Evolutionary conservation across 2,797 vertebrate species (phyloP).

Genomic region (Sciurus vulgaris): DNA sequence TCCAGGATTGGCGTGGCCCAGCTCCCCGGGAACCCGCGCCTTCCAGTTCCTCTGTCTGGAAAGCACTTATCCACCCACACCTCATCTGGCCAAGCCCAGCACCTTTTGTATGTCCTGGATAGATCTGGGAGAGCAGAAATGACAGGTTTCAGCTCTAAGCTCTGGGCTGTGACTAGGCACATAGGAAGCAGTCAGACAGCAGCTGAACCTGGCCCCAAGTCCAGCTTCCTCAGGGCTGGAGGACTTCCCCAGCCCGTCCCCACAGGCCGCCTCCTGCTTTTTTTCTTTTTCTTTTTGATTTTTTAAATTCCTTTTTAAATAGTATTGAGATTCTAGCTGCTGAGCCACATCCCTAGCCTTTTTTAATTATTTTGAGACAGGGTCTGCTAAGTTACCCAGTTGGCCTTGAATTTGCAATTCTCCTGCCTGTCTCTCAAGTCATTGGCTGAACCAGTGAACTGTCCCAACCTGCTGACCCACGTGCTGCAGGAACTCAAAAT

Average conservation of each 20-base stretch:
- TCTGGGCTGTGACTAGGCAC: background rate
- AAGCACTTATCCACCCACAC: background rate
- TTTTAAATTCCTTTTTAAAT: background rate
- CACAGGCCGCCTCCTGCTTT: background rate
- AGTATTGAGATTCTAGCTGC: background rate
- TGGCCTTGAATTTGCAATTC: no score
- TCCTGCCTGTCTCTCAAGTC: no score
- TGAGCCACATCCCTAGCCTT: background rate
- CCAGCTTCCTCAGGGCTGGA: no score
- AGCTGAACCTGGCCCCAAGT: no score
- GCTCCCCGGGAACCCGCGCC: background rate
- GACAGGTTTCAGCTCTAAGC: background rate
- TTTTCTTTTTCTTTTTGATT: background rate
- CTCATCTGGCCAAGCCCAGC: background rate
- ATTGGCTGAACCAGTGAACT: background rate
- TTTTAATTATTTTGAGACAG: background rate
- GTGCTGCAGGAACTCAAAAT: background rate
- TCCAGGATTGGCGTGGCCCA: background rate
- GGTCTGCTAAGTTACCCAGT: no score
- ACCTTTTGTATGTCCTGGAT: background rate
- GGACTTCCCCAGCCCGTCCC: background rate
- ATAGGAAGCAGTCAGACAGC: background rate
- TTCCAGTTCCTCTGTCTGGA: background rate
- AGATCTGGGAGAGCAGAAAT: background rate
- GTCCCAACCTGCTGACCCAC: background rate